Evolutionary conservation across 2,113 vertebrate species (phyloP).

Genomic region (Desmodus rotundus): DNA sequence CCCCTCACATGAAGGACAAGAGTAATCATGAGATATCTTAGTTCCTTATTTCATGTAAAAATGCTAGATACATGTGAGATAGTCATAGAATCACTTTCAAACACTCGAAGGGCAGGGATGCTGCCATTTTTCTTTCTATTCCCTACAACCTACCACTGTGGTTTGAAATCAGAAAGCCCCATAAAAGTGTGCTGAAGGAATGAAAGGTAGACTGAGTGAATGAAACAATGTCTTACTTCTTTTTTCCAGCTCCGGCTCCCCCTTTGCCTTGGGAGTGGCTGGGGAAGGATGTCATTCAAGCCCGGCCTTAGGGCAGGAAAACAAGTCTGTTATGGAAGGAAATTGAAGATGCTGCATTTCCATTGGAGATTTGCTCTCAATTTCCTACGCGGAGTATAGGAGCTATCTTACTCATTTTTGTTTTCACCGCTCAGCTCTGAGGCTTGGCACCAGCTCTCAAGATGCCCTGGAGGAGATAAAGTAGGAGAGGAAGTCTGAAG

Average conservation of each 20-base stretch:
- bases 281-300: background rate
- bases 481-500: background rate
- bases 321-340: background rate
- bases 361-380: background rate
- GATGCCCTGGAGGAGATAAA: background rate
- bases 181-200: background rate
- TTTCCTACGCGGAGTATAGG: background rate
- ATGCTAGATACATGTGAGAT: background rate
- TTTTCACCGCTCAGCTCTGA: background rate
- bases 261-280: background rate
- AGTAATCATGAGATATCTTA: background rate
- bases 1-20: background rate
- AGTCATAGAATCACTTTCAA: background rate
- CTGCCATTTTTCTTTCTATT: background rate
- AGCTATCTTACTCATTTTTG: background rate
- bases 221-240: background rate
- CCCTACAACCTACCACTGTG: background rate
- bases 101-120: background rate
- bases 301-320: background rate
- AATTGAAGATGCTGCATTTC: background rate
- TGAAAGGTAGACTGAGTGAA: background rate
- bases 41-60: background rate
- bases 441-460: background rate
- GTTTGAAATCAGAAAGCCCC: background rate
- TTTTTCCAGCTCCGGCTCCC: background rate